Evolutionary conservation across 1,140 invertebrate species (phyloP).

Genomic region (Ostrea denselamellosa): DNA sequence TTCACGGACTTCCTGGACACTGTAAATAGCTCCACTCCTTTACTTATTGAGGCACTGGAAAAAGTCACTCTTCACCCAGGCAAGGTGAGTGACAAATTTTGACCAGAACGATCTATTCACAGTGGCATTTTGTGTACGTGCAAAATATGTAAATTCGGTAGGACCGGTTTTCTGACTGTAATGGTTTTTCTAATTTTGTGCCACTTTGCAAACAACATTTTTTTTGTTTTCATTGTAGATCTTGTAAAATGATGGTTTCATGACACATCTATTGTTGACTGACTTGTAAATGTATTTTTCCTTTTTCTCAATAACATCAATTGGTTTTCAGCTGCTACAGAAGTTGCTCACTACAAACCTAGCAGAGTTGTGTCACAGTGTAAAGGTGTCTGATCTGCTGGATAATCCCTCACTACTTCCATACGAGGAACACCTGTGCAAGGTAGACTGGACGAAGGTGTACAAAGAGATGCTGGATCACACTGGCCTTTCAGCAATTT

Average conservation of each 20-base stretch:
- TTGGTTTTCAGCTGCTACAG: conserved; percentile 44
- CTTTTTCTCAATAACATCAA: background rate
- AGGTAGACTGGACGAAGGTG: conserved; percentile 45
- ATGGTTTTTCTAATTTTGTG: too few species aligned
- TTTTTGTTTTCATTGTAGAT: too few species aligned
- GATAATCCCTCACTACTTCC: background rate
- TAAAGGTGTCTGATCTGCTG: conserved; percentile 38
- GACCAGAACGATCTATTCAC: too few species aligned
- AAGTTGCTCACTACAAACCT: conserved; percentile 47
- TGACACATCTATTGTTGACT: too few species aligned
- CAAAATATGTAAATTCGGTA: too few species aligned
- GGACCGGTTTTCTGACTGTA: too few species aligned
- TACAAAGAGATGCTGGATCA: conserved; percentile 33
- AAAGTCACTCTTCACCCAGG: conserved; percentile 58
- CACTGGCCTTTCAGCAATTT: background rate
- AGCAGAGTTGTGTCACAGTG: conserved; percentile 40
- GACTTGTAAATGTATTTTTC: background rate
- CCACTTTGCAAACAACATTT: too few species aligned
- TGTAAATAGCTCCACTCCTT: conserved; percentile 53
- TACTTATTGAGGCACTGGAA: conserved; percentile 58
- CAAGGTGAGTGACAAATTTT: conserved; percentile 48
- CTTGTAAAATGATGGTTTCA: too few species aligned
- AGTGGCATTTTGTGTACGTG: too few species aligned
- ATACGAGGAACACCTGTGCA: conserved; percentile 46
- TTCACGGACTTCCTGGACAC: conserved; percentile 48